Base-by-base conservation (phyloP, 1,140 invertebrate species). In the Calliphora vicina region DNA sequence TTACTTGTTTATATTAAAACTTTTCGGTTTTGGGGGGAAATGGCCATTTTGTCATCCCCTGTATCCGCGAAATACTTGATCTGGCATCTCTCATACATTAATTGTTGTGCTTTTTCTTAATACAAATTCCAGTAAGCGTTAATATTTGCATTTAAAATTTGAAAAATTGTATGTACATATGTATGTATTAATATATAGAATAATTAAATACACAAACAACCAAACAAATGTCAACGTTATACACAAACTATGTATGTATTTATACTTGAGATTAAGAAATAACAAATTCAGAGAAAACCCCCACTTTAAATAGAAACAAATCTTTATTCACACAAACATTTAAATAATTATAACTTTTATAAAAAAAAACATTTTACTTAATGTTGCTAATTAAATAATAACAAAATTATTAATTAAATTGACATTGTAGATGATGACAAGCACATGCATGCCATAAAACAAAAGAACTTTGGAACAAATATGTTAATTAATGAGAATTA, bases 71-170 rank as follows among this genome's bases (percentile, higher is more conserved):
- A 57, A 57, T n/a, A 57, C 1, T 15, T 15, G 6, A 57, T 57
- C 50, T 57, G 50, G 50, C 17, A 57, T 17, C 13, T 35, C 15
- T 57, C 0, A 57, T 1, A 2, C 10, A 57, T 17, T 17, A 17
- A n/a, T 57, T 57, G n/a, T 1, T 20, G 1, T 67, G 20, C 8
- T 20, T 67, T 67, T 67, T 67, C 61, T 10, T 10, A 67, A 67
- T 8, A n/a, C 2, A 35, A 35, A 35, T 6, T 50, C 12, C 12
- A 50, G 10, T 50, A 67, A 67, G 20, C 23, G 61, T 57, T 67
- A 67, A 67, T 67, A 67, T 67, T 67, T 67, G 61, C 61, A 67
- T 67, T 67, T 67, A 8, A 67, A 67, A 57, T 57, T 57, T n/a
- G 0, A 57, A 57, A 17, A 57, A 17, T n/a, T n/a, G n/a, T n/a